A percentile compares a stretch with the other conserved stretches of the same genome.
Conservation (phyloP, 92 coral and sea anemone genomes). For the Scolanthus callimorphus region DNA sequence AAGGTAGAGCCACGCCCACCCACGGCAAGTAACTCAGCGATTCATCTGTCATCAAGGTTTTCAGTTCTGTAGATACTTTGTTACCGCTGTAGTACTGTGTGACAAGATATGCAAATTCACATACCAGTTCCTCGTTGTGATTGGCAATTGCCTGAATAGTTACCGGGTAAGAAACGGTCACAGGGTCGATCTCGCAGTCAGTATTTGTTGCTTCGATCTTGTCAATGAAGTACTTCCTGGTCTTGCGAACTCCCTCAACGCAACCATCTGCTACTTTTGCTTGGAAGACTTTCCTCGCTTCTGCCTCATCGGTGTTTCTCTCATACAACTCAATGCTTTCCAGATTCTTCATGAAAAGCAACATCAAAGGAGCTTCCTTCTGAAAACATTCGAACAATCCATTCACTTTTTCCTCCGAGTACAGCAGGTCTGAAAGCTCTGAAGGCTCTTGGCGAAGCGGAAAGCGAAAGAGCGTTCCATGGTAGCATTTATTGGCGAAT, state of each 20-base stretch:
- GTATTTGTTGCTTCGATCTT: constrained; percentile 5
- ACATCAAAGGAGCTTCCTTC: constrained; percentile 41
- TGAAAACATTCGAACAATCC: constrained; percentile 44
- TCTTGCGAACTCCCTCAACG: constrained; percentile 24
- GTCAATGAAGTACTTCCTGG: constrained; percentile 32
- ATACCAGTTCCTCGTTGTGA: not conserved
- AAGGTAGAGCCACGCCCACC: constrained; percentile 48
- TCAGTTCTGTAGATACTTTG: constrained; percentile 22
- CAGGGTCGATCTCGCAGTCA: constrained; percentile 10
- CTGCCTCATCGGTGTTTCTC: constrained; percentile 29
- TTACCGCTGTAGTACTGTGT: constrained; percentile 43
- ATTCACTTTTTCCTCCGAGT: constrained; percentile 38
- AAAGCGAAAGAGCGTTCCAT: constrained; percentile 77
- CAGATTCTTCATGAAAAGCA: constrained; percentile 47
- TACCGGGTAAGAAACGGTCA: constrained; percentile 36
- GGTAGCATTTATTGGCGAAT: constrained; percentile 26
- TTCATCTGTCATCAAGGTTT: constrained; percentile 22
- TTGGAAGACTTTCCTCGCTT: constrained; percentile 36
- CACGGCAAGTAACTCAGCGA: constrained; percentile 49
- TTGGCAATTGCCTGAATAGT: constrained; percentile 26
- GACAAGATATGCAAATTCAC: constrained; percentile 28
- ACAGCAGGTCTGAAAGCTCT: constrained; percentile 46
- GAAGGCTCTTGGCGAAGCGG: constrained; percentile 58
- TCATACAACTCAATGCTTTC: constrained; percentile 47
- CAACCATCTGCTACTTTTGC: constrained; percentile 46